Evolutionary conservation across 2,888 invertebrate genomes (phyloP).

Genomic region (Athalia circularis): DNA sequence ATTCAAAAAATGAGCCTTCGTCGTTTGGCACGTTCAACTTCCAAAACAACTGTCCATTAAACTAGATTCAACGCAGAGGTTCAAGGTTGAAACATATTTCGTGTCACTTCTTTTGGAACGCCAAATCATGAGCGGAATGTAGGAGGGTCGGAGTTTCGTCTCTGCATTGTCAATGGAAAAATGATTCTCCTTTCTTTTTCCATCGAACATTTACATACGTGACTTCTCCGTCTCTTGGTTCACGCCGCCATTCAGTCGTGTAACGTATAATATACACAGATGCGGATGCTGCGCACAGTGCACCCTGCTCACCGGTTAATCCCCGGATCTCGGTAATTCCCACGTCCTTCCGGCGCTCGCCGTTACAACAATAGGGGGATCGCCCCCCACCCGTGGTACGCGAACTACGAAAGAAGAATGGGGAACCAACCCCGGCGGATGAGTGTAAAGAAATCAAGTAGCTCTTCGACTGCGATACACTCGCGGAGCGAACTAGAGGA

Average conservation of each 20-base stretch:
- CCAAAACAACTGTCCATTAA: slow-evolving; percentile 51
- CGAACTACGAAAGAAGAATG: not conserved
- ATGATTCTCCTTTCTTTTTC: not conserved
- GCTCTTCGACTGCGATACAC: no score
- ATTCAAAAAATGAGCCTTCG: slow-evolving; percentile 53
- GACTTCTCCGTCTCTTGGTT: not conserved
- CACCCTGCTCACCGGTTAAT: not conserved
- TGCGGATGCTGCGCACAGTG: not conserved
- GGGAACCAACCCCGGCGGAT: no score
- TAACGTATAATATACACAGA: not conserved
- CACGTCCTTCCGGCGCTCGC: slow-evolving; percentile 24
- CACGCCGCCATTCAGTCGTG: not conserved
- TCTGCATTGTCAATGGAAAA: not conserved
- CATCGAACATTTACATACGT: not conserved
- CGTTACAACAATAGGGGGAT: not conserved
- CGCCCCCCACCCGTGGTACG: not conserved
- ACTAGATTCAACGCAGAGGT: slow-evolving; percentile 55
- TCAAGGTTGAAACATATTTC: slow-evolving; percentile 59
- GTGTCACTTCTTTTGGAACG: not conserved
- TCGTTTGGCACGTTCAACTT: slow-evolving; percentile 54
- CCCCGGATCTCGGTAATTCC: slow-evolving; percentile 10
- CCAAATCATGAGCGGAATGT: not conserved
- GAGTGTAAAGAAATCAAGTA: no score
- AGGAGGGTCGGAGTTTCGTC: not conserved
- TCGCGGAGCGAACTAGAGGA: no score